These are phyloP conservation scores for Noctilio leporinus DNA, from an alignment of 2,113 vertebrate genomes.

Conservation along the genomic window DNA sequence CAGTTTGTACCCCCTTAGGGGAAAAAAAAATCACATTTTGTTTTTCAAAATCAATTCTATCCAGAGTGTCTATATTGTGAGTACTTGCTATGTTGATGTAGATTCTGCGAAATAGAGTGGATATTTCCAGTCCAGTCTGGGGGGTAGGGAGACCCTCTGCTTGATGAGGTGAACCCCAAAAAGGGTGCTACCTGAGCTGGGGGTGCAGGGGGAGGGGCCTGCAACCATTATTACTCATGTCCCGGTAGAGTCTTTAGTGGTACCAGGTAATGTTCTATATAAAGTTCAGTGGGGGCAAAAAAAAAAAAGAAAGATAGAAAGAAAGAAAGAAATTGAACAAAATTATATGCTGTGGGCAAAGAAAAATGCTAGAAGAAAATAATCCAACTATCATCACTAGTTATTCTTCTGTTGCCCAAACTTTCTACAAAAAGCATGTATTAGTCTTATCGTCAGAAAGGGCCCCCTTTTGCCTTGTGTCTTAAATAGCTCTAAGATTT, in stretches of 20 bases:
- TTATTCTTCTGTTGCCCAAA: background rate
- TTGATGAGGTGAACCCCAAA: background rate
- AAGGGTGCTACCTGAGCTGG: background rate
- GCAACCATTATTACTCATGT: background rate
- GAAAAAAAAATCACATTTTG: background rate
- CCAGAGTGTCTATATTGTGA: background rate
- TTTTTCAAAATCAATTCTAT: background rate
- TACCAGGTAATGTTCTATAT: background rate
- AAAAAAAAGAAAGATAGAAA: too few relatives aligned
- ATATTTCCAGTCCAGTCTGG: background rate
- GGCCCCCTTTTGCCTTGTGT: background rate
- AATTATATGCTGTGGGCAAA: background rate
- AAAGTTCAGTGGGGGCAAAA: background rate
- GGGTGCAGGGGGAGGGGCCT: background rate
- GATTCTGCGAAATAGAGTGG: background rate
- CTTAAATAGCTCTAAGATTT: background rate
- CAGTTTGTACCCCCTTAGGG: background rate
- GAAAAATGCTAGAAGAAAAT: conserved; percentile 18
- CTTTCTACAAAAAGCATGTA: background rate
- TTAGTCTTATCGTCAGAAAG: background rate
- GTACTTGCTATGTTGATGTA: background rate
- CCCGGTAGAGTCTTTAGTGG: background rate
- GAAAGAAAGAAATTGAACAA: background rate
- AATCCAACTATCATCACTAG: background rate
- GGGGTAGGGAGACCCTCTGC: too few relatives aligned